A percentile compares a stretch with the other conserved stretches of the same genome.
Evolutionary conservation across 1,140 invertebrate species (phyloP).

Genomic region (Apolygus lucorum): DNA sequence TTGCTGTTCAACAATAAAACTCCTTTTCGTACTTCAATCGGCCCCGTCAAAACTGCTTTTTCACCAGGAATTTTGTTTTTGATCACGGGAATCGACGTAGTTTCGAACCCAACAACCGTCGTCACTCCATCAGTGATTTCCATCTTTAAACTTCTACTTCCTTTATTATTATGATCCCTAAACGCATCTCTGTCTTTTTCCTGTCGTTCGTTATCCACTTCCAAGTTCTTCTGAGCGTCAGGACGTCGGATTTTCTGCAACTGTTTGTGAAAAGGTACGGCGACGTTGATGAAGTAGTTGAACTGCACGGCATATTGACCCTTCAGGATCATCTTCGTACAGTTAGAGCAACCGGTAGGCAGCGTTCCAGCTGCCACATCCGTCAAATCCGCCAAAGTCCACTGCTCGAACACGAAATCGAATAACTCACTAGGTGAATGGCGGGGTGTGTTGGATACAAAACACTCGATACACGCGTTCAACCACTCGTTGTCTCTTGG

Average conservation of each 20-base stretch:
- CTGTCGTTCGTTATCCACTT: constrained; percentile 42
- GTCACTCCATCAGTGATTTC: constrained; percentile 67
- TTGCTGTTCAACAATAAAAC: constrained; percentile 55
- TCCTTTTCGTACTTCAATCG: constrained; percentile 58
- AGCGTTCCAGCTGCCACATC: constrained; percentile 48
- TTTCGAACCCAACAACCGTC: constrained; percentile 62
- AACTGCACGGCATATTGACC: constrained; percentile 53
- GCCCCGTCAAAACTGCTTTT: constrained; percentile 55
- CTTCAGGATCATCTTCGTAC: constrained; percentile 41
- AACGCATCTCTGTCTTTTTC: too few relatives aligned
- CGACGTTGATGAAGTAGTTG: constrained; percentile 41
- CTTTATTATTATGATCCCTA: too few relatives aligned
- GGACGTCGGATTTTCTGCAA: constrained; percentile 51
- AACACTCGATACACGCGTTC: constrained; percentile 38
- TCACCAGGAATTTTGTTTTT: constrained; percentile 52
- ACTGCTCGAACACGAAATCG: constrained; percentile 47
- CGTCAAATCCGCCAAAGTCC: constrained; percentile 51
- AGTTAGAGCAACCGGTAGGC: constrained; percentile 42
- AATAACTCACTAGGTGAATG: constrained; percentile 25
- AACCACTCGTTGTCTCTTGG: constrained; percentile 35
- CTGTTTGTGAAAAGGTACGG: constrained; percentile 53
- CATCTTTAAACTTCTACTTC: constrained; percentile 50
- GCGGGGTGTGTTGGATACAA: constrained; percentile 30
- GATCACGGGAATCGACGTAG: constrained; percentile 52
- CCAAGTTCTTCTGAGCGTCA: constrained; percentile 28